Evolutionary conservation across 2,113 vertebrate genomes (phyloP), one percentile per base, ranked within the genome.

Genomic region (Agapornis roseicollis): DNA sequence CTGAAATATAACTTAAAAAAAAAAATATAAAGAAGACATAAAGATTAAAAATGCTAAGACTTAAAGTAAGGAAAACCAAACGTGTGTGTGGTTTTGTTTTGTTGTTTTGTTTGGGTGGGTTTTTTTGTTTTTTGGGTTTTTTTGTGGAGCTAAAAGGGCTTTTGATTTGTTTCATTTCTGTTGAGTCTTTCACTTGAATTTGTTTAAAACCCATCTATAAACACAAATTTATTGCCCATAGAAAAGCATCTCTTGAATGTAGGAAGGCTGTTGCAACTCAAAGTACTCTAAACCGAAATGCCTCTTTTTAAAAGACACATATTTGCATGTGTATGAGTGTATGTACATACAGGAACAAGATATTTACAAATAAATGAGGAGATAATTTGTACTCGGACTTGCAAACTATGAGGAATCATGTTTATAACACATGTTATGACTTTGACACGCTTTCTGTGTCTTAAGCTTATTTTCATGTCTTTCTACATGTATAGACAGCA

Each of bases 301-400:
- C 1, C 2, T 42, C 39, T 35, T 80, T 69, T 68, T 9, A 47
- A 80, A 63, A 83, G 3, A 25, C 8, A 20, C 8, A 3, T 44
- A 18, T 28, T 80, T 85, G 7, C 18, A 39, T 42, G 10, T 71
- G 17, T 7, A 3, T 7, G 3, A 23, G 31, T n/a, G 4, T 13
- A 28, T 2, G 1, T 0, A 12, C 17, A 77, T 17, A 50, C 2
- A 37, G 1, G 2, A 82, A 47, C 4, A 52, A 35, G 4, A 16
- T 52, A 60, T 4, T 5, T 29, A 25, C 19, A 41, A 50, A 53
- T 37, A 68, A 71, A 77, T 64, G 13, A 3, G 2, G 15, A 63
- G 13, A 80, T 68, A 60, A 63, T 56, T 60, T 79, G 17, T 4
- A 41, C 0, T 76, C 72, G 20, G 13, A 58, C 9, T 58, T 23